Evolutionary conservation across 2,113 vertebrate species (phyloP).

Genomic region (Aplodontia rufa): DNA sequence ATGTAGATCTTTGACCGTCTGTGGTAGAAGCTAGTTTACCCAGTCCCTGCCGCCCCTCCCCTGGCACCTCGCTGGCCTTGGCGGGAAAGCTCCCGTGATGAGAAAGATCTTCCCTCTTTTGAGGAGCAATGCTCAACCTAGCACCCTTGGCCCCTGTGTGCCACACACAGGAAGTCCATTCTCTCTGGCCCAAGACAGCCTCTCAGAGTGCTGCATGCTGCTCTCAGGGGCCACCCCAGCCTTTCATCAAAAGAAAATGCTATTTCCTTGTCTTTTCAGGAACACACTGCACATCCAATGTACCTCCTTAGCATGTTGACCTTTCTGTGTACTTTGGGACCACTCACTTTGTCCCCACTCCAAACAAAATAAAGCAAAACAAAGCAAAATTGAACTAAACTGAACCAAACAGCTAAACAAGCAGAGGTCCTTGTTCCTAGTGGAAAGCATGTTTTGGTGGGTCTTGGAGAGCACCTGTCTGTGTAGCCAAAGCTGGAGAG

Average conservation of each 20-base stretch:
- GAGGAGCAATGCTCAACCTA: background rate
- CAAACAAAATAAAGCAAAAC: background rate
- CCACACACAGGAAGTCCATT: background rate
- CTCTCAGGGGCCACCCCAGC: background rate
- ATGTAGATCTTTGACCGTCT: background rate
- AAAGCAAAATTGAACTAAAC: background rate
- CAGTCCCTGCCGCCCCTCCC: background rate
- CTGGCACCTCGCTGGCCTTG: background rate
- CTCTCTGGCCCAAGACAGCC: background rate
- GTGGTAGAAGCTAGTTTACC: background rate
- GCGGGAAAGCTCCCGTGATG: accelerated
- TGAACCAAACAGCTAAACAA: background rate
- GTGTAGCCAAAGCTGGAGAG: background rate
- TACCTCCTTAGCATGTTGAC: background rate
- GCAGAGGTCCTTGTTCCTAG: background rate
- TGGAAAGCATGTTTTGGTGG: background rate
- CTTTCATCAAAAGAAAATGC: background rate
- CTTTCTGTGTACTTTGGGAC: background rate
- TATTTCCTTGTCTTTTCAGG: background rate
- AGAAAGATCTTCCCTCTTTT: background rate
- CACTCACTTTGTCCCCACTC: background rate
- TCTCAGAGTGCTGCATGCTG: background rate
- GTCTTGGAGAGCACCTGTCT: background rate
- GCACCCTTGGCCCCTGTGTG: accelerated
- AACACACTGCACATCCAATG: background rate